These are phyloP conservation scores for Hyppa rectilinea DNA, from an alignment of 2,888 invertebrate species.

Conservation along the genomic window DNA sequence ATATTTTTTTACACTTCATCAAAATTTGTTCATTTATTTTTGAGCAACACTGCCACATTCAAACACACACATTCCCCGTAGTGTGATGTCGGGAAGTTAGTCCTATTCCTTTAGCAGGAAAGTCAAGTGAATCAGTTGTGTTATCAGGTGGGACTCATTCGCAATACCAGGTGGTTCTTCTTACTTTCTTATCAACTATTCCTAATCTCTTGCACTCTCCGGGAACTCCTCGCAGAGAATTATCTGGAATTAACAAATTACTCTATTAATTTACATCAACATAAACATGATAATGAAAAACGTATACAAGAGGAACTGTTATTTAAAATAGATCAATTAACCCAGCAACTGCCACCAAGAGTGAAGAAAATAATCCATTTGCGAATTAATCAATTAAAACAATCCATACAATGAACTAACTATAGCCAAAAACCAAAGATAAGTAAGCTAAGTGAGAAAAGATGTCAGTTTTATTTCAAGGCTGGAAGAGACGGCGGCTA, in stretches of 20 bases:
- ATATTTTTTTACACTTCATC: constrained; percentile 15
- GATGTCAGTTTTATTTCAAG: constrained; percentile 41
- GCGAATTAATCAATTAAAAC: constrained; percentile 22
- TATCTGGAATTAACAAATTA: constrained; percentile 82
- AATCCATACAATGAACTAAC: constrained; percentile 11
- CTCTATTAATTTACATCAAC: constrained; percentile 6
- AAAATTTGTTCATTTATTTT: constrained; percentile 62
- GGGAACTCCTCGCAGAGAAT: constrained; percentile 88
- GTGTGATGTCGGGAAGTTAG: constrained; percentile 33
- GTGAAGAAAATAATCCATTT: constrained; percentile 24
- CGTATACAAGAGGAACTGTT: constrained; percentile 18
- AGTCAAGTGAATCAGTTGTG: constrained; percentile 47
- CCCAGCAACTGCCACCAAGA: constrained; percentile 46
- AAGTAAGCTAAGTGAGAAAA: constrained; percentile 44
- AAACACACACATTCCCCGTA: constrained; percentile 42
- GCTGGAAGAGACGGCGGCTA: constrained; percentile 17
- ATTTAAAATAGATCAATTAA: constrained; percentile 34
- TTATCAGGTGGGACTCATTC: constrained; percentile 76
- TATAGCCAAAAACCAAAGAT: constrained; percentile 14
- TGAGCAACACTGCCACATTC: constrained; percentile 43
- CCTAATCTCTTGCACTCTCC: constrained; percentile 84
- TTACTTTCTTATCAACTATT: constrained; percentile 77
- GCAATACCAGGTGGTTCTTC: constrained; percentile 89
- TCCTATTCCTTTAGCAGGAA: constrained; percentile 40
- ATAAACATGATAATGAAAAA: neutral